phyloP scores from a whole-genome alignment of 2,113 vertebrate genomes.

The Mobula birostris region DNA sequence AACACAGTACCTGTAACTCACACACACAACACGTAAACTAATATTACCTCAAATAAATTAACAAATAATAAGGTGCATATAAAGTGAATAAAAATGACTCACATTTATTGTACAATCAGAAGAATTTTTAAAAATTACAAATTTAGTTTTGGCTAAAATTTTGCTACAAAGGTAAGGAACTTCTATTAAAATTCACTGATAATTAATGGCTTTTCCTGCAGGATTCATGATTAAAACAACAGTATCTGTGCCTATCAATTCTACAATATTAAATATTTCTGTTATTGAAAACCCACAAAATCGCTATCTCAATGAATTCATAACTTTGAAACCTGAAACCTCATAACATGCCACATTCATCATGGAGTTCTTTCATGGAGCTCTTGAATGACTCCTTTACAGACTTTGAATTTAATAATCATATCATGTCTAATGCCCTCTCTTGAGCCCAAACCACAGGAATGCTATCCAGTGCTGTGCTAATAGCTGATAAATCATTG shows the following conservation, averaged over 20 bases:
- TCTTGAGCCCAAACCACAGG: neutral
- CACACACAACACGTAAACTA: too few relatives aligned
- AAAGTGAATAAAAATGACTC: neutral
- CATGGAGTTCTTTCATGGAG: neutral
- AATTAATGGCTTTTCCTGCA: neutral
- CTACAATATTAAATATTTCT: neutral
- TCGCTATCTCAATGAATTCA: neutral
- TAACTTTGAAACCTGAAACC: neutral
- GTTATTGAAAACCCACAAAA: slow-evolving; percentile 14
- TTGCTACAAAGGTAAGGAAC: neutral
- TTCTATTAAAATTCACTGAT: neutral
- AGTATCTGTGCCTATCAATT: neutral
- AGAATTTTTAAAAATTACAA: neutral
- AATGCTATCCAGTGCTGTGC: neutral
- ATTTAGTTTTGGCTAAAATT: neutral
- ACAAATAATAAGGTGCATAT: too few relatives aligned
- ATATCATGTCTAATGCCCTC: neutral
- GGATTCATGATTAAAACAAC: neutral
- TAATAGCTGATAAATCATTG: neutral
- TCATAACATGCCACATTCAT: neutral
- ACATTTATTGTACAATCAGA: neutral
- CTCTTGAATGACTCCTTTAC: neutral
- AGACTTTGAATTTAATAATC: slow-evolving; percentile 12
- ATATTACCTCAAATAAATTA: too few relatives aligned
- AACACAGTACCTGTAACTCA: too few relatives aligned